Evolutionary conservation across 1,140 invertebrate species (phyloP).

Genomic region (Zaprionus gabonicus): DNA sequence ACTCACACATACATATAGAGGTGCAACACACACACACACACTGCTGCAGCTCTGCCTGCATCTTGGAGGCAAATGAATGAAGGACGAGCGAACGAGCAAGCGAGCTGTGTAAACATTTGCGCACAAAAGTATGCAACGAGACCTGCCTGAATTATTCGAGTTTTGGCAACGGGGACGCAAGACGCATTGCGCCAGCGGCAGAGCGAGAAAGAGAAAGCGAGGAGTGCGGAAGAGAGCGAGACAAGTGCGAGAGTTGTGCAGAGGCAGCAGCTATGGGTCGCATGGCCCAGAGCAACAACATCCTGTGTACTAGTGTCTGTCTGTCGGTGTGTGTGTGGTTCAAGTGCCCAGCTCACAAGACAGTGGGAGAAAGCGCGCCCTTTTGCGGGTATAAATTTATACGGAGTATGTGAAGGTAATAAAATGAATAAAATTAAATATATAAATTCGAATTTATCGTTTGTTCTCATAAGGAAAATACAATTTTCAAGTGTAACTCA

Average conservation of each 20-base stretch:
- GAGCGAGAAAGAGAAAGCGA: background rate
- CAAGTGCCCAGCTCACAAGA: constrained; percentile 40
- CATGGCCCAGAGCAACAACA: constrained; percentile 62
- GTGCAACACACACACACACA: constrained; percentile 11
- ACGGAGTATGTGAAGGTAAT: too few relatives aligned
- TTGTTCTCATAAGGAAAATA: too few relatives aligned
- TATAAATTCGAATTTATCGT: too few relatives aligned
- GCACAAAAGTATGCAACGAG: constrained; percentile 79
- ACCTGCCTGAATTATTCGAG: constrained; percentile 79
- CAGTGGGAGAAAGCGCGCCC: constrained; percentile 14
- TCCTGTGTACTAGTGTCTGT: constrained; percentile 48
- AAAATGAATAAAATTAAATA: too few relatives aligned
- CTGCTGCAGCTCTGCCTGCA: constrained; percentile 40
- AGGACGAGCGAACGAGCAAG: constrained; percentile 41
- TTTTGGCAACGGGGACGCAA: constrained; percentile 51
- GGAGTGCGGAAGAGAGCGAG: constrained; percentile 4
- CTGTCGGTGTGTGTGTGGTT: constrained; percentile 13
- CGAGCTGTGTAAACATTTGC: constrained; percentile 76
- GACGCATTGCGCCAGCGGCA: constrained; percentile 36
- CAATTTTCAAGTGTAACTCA: too few relatives aligned
- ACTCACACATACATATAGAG: constrained; percentile 1
- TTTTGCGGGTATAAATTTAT: background rate
- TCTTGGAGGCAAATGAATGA: constrained; percentile 41
- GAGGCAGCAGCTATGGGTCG: constrained; percentile 14
- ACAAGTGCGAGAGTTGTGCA: constrained; percentile 6